phyloP scores from a whole-genome alignment of 2,797 vertebrate species.

The Sandelia bainsii region DNA sequence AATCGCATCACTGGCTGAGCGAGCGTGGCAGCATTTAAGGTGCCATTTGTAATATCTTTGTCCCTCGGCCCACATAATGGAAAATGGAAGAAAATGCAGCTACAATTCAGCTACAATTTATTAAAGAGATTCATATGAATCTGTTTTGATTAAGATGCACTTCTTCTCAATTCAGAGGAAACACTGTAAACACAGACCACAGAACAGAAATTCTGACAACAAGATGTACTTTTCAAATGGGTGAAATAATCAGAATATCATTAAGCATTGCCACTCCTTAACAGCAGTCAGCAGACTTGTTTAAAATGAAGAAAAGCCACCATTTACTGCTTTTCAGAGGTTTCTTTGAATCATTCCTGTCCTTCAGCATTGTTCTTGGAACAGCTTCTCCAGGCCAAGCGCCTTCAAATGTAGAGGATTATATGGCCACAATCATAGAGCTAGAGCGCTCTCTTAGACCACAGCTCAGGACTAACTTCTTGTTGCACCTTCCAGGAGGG shows the following conservation, averaged over 20 bases:
- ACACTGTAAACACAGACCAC: background rate
- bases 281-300: background rate
- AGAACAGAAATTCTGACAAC: constrained; percentile 21
- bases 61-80: constrained; percentile 51
- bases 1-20: constrained; percentile 73
- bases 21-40: constrained; percentile 71
- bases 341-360: constrained; percentile 25
- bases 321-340: constrained; percentile 34
- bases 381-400: constrained; percentile 47
- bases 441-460: constrained; percentile 51
- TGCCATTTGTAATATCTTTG: constrained; percentile 71
- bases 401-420: constrained; percentile 62
- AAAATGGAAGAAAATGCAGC: constrained; percentile 46
- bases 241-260: constrained; percentile 17
- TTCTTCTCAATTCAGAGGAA: constrained; percentile 23
- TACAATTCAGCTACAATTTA: constrained; percentile 37
- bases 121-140: constrained; percentile 38
- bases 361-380: constrained; percentile 50
- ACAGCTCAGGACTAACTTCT: constrained; percentile 48
- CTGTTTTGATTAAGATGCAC: constrained; percentile 49
- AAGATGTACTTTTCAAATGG: constrained; percentile 8
- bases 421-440: constrained; percentile 43
- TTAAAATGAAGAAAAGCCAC: constrained; percentile 1
- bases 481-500: constrained; percentile 41
- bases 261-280: background rate